Base-by-base conservation (phyloP, 2,888 invertebrate genomes). In the Brachypalpus laphriformis region DNA sequence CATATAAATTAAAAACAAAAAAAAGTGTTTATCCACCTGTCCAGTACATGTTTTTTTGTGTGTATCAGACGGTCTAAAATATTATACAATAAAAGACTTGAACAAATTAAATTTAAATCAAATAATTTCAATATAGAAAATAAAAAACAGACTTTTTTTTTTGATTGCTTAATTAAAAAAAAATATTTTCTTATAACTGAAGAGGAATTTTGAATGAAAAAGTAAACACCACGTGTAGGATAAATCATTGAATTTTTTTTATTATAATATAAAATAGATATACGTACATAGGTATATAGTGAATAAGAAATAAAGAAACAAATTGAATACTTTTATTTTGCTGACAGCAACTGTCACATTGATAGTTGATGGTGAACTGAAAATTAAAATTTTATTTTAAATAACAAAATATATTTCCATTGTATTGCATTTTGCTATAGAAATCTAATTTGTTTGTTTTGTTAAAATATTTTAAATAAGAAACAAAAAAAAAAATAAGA, bases 231-330 rank as follows among this genome's bases (percentile, higher is more conserved):
- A 71, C 68, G 18, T 78, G 37, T 63, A 78, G 77, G 61, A 57
- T 80, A 65, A 71, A 80, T 57, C 40, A 82, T 75, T 63, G 45
- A 68, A 42, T 65, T 57, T 66, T 34, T 45, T 57, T 71, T 65
- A 54, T 49, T 70, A 70, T 57, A 63, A 70, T 54, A 47, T 42
- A 80, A 76, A n/a, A 42, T 16, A 14, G 8, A 72, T 28, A 74
- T 31, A 66, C 14, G 65, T 37, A 49, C 22, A 28, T 75, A 81
- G 45, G 51, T 54, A 20, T 59, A 16, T 72, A 72, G 11, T 72
- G 65, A 22, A 59, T 51, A 72, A 75, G 16, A 70, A 59, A 63
- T 40, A 2, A 22, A 37, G 1, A 22, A 63, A 61, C 25, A 6
- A 63, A 65, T 31, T 34, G 1, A 18, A 51, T 3, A 7, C 51